Evolutionary conservation across 2,888 invertebrate genomes (phyloP), one percentile per base, ranked within the genome.

Genomic region (Euplagia quadripunctaria): DNA sequence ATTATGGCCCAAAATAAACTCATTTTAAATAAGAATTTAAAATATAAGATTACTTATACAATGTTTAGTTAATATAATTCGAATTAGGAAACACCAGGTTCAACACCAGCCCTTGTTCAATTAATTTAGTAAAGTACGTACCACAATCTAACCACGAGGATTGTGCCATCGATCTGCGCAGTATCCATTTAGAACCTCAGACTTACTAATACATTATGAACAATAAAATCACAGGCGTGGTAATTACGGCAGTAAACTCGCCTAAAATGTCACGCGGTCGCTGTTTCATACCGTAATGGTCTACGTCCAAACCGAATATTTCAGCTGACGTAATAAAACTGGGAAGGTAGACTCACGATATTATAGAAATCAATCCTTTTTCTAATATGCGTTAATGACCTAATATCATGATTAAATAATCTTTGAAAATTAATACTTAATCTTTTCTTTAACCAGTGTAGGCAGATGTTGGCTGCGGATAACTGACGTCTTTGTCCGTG

Each of bases 161-260:
- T 58, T 17, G 43, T 65, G 55, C 51, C 72, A 68, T 72, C 72
- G 68, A 68, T 68, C 72, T 72, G 64, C 46, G 72, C 64, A 64
- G 49, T 64, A 42, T 46, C 58, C 31, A 41, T 64, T 64, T 42
- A 42, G 67, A 58, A 63, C 61, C 41, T 58, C 67, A 49, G 46
- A 17, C 68, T 64, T 61, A 64, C 43, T 68, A 68, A 58, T 72
- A 72, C 64, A 72, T 68, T 69, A 72, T 65, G 69, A 16, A 49
- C 63, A 70, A 66, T 73, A 67, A 73, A 73, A 63, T 73, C 61
- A 73, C 66, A 67, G 73, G 70, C 66, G 73, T 49, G 61, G 42
- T 70, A 70, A 70, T 73, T 73, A 69, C 69, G 49, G 65, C 58
- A 43, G 70, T 73, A 70, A 70, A 66, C 70, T 70, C 46, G 17